Percentiles rank a stretch among this genome's conserved stretches.
Conservation (phyloP, 2,113 vertebrate species). For the Chitala chitala region DNA sequence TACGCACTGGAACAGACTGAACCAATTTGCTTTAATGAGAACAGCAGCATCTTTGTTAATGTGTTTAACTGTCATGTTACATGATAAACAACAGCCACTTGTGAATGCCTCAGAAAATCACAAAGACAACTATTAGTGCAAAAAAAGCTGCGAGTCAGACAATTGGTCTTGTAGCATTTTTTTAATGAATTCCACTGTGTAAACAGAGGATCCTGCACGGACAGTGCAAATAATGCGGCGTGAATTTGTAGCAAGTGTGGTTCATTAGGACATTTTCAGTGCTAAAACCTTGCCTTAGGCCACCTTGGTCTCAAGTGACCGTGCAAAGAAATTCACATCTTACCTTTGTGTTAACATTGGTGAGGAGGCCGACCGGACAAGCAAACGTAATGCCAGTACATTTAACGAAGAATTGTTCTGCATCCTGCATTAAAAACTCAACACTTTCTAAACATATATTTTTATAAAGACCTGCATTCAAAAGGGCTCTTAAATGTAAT, state of each 20-base stretch:
- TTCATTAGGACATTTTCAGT: slow-evolving; percentile 14
- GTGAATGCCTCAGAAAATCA: not conserved
- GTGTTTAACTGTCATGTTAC: not conserved
- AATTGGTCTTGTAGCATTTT: not conserved
- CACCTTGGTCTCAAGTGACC: not conserved
- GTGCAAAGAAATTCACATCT: not conserved
- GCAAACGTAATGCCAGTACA: too few relatives aligned
- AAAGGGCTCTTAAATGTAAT: too few relatives aligned
- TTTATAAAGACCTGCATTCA: too few relatives aligned
- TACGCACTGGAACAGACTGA: not conserved
- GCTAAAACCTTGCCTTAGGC: slow-evolving; percentile 15
- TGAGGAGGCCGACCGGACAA: not conserved
- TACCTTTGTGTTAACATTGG: not conserved
- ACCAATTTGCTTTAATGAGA: not conserved
- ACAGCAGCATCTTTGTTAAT: not conserved
- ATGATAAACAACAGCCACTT: not conserved
- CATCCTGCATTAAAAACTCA: too few relatives aligned
- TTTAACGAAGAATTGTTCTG: too few relatives aligned
- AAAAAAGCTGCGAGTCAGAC: not conserved
- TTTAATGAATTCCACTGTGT: not conserved
- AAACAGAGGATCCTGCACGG: not conserved
- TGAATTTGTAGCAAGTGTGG: not conserved
- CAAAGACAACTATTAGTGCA: not conserved
- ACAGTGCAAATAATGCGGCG: not conserved
- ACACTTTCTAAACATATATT: too few relatives aligned